Base-by-base conservation (phyloP, 1,140 invertebrate species). In the Brachionus paranguensis region DNA sequence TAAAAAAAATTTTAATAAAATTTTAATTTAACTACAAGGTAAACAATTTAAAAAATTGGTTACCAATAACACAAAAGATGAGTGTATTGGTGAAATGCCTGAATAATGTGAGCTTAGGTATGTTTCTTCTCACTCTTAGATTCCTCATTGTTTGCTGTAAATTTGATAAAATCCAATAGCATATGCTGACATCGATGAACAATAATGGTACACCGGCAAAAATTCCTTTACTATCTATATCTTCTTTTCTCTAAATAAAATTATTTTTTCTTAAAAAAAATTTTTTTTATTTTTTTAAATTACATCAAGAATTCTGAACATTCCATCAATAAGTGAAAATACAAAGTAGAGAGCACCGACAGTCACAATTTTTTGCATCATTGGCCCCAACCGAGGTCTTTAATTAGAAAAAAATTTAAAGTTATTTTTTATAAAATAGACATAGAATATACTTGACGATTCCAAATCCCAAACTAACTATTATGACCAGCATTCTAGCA, bases 11-110 rank as follows among this genome's bases (percentile, higher is more conserved):
- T 29, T 27, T 24, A 24, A 37, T 60, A 60, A 86, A 86, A 50
- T 64, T 50, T 17, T n/a, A 12, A 55, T 11, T 24, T 17, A 8
- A 27, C 17, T 33, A 10, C 3, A 12, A 53, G 12, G 14, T 60
- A 14, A 29, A 64, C 45, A 6, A 45, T 24, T 24, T 24, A 24
- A 24, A 1, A 0, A 24, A 24, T 37, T 74, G 65, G 85, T 87
- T 87, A 91, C 90, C 90, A 85, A 96, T 89, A 50, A 96, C 94
- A 78, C 94, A 93, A 89, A 96, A 95, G 86, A 95, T 93, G 83
- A 97, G 91, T 12, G 94, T 95, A 90, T 96, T 96, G 43, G 95
- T 96, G 89, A 97, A 97, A 90, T 97, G 94, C 85, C 93, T 91
- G 89, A 97, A 97, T 50, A 97, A 89, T 14, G 93, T 91, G n/a